Conservation (phyloP, 1,140 invertebrate genomes). For the Oryctes rhinoceros region DNA sequence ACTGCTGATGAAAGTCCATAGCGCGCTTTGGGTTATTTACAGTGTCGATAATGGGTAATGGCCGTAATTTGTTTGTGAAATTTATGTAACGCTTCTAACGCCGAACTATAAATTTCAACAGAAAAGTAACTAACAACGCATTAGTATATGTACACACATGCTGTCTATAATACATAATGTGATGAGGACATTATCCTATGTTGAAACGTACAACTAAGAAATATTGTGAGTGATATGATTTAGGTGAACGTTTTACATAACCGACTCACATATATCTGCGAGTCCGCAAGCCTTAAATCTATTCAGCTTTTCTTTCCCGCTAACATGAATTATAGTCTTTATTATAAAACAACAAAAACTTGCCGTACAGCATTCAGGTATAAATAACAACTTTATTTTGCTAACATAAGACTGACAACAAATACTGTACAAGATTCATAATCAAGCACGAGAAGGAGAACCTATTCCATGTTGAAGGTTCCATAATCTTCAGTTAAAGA, state of each 20-base stretch:
- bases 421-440: too few species aligned
- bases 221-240: slow-evolving; percentile 5
- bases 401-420: too few species aligned
- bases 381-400: too few species aligned
- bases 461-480: too few species aligned
- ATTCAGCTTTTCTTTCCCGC: not conserved
- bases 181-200: slow-evolving; percentile 16
- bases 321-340: not conserved
- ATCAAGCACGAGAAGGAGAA: too few species aligned
- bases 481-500: too few species aligned
- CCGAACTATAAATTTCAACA: slow-evolving; percentile 20
- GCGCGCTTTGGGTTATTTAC: slow-evolving; percentile 35
- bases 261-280: not conserved
- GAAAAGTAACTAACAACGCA: not conserved
- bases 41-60: slow-evolving; percentile 37
- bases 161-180: not conserved
- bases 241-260: slow-evolving; percentile 23
- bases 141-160: not conserved
- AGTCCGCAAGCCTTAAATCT: not conserved
- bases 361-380: not conserved
- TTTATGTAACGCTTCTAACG: slow-evolving; percentile 32
- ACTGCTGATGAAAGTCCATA: slow-evolving; percentile 23
- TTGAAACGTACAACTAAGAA: not conserved
- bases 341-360: slow-evolving; percentile 7
- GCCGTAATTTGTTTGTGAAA: slow-evolving; percentile 36